Conservation (phyloP, 2,113 vertebrate genomes). For the Channa argus region DNA sequence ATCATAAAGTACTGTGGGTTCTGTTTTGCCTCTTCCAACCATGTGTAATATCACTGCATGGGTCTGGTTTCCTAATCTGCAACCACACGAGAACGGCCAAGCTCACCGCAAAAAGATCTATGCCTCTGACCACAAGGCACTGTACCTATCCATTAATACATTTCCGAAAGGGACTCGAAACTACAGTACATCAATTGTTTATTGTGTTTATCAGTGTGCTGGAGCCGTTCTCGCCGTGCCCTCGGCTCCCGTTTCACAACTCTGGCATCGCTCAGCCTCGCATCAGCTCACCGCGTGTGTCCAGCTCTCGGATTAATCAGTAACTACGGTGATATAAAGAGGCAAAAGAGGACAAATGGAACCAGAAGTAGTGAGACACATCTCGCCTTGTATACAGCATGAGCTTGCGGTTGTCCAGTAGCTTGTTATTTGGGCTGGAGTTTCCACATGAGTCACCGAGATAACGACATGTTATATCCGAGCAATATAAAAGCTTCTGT, state of each 20-base stretch:
- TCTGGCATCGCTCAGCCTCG: slow-evolving; percentile 24
- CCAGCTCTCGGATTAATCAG: slow-evolving; percentile 1
- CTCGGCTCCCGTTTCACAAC: background rate
- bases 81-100: no score
- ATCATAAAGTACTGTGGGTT: no score
- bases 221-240: background rate
- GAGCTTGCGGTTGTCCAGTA: background rate
- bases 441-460: background rate
- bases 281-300: background rate
- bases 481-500: background rate
- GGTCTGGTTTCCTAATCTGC: no score
- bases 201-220: background rate
- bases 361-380: background rate
- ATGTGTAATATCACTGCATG: no score
- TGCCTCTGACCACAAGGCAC: no score
- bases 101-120: no score
- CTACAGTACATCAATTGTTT: background rate
- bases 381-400: background rate
- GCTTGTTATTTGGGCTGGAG: slow-evolving; percentile 14
- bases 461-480: background rate
- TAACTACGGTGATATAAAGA: background rate
- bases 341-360: background rate
- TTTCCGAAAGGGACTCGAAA: background rate
- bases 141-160: no score
- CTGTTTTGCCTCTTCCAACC: no score